Base-by-base conservation (phyloP, 2,888 invertebrate species). In the Sinohyriopsis cumingii region DNA sequence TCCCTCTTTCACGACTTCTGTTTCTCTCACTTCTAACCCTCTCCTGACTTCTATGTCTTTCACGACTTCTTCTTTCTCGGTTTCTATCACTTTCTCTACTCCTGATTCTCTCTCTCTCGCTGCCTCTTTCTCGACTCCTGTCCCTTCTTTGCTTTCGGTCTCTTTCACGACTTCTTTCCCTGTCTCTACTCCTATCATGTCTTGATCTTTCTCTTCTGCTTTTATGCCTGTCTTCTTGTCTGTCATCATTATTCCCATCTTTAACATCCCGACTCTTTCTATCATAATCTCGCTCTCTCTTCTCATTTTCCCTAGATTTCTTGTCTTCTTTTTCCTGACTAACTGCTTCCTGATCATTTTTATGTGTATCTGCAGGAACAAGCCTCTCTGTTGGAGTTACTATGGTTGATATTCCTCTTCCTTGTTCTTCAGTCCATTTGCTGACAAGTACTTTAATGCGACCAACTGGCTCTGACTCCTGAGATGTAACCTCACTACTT, bases 11-110 rank as follows among this genome's bases (percentile, higher is more conserved):
- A 24, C 71, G 61, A 55, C 67, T 69, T 55, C 71, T 68, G 25
- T 65, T 63, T 33, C 64, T 64, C 53, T 72, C 60, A 55, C 66
- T 67, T 22, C 67, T 55, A 15, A 71, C 69, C 61, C 70, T 70
- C 25, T 76, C 74, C 45, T 61, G 63, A 67, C 76, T 75, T 65
- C 78, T 66, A 22, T 73, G 67, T 28, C 72, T 63, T 28, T 63
- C 65, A 59, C 57, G 53, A 5, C 65, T 28, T 22, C 65, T 65
- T 33, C 69, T 69, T n/a, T 57, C 55, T 53, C 71, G 55, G 20
- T 69, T 28, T 25, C 75, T 68, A 20, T 73, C 75, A 2, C 65
- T 62, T 53, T 69, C 72, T 64, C 67, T 69, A 5, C 67, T 69
- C 55, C 76, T 72, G 57, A 65, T 59, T 24, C 63, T 67, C 59